phyloP scores from a whole-genome alignment of 2,888 invertebrate genomes.

The Drosophila dives region DNA sequence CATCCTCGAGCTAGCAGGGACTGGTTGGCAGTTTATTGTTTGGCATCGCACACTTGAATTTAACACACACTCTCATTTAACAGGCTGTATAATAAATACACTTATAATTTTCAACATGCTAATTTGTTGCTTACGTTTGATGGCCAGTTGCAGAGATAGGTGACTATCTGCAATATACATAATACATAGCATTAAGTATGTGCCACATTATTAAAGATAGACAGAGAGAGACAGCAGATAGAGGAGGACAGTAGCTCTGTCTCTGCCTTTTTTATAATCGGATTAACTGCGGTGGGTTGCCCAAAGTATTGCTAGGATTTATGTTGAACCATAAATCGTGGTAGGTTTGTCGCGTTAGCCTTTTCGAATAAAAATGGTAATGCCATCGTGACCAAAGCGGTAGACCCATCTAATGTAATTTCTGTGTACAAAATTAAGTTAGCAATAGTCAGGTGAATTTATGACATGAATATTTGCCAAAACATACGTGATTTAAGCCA shows the following conservation, averaged over 20 bases:
- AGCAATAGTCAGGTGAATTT: slow-evolving; percentile 43
- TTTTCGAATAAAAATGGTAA: slow-evolving; percentile 53
- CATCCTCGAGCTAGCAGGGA: slow-evolving; percentile 21
- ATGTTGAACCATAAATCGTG: slow-evolving; percentile 75
- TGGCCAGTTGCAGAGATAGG: slow-evolving; percentile 29
- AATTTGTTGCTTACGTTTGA: slow-evolving; percentile 57
- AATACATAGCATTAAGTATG: slow-evolving; percentile 46
- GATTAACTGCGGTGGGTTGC: slow-evolving; percentile 82
- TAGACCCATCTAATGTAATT: slow-evolving; percentile 55
- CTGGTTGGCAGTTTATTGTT: slow-evolving; percentile 49
- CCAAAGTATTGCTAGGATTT: slow-evolving; percentile 72
- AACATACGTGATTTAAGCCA: slow-evolving; percentile 10
- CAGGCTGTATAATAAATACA: slow-evolving; percentile 51
- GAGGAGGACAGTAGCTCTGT: slow-evolving; percentile 11
- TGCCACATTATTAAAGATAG: slow-evolving; percentile 24
- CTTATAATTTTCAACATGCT: slow-evolving; percentile 65
- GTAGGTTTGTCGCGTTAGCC: slow-evolving; percentile 51
- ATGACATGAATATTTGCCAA: slow-evolving; percentile 31
- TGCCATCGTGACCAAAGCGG: slow-evolving; percentile 46
- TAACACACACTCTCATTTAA: slow-evolving; percentile 44
- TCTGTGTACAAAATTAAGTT: slow-evolving; percentile 54
- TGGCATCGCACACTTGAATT: slow-evolving; percentile 44
- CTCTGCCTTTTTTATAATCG: slow-evolving; percentile 69
- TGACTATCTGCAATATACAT: slow-evolving; percentile 42
- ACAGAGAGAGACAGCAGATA: not conserved